Evolutionary conservation across 2,888 invertebrate species (phyloP), one percentile per base, ranked within the genome.

Genomic region (Adelphocoris suturalis): DNA sequence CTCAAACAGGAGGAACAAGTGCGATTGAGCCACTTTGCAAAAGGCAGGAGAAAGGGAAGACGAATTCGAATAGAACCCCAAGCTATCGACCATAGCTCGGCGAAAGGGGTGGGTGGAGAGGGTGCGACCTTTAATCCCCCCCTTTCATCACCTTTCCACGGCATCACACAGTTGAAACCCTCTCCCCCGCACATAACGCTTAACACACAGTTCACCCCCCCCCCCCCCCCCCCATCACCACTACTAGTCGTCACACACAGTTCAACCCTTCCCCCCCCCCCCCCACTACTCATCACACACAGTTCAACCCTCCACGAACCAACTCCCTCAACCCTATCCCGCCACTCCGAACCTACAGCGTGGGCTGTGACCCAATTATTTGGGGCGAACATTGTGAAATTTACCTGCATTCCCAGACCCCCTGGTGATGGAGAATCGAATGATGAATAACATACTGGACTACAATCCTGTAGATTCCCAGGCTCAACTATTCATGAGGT

Each of bases 1-100:
- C n/a, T n/a, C 61, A 19, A 61, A 61, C 19, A 9, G n/a, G 19
- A 61, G 19, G 61, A 61, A 61, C 61, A 61, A 19, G 52, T 16
- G 61, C 61, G 61, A 61, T 61, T 61, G 61, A 61, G 61, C n/a
- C 61, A 61, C 61, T 61, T 61, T 61, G 19, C 61, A 61, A 19
- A 19, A 61, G 61, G 61, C 61, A 3, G 19, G 61, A 61, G 19
- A 16, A n/a, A 16, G 9, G 61, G 19, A n/a, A 61, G 14, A 61
- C 61, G 16, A n/a, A 61, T 9, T n/a, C 61, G 16, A n/a, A 61
- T 9, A 19, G 61, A 61, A 61, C 61, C 14, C 0, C n/a, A n/a
- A 19, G 61, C 61, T 61, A 61, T 61, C 61, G 61, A 61, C 61
- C 61, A 52, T 52, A 16, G 52, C 12, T 52, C 14, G 52, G 16